A percentile compares a stretch with the other conserved stretches of the same genome.
These are phyloP conservation scores for Frankliniella fusca DNA, from an alignment of 2,888 invertebrate genomes.

Conservation along the genomic window DNA sequence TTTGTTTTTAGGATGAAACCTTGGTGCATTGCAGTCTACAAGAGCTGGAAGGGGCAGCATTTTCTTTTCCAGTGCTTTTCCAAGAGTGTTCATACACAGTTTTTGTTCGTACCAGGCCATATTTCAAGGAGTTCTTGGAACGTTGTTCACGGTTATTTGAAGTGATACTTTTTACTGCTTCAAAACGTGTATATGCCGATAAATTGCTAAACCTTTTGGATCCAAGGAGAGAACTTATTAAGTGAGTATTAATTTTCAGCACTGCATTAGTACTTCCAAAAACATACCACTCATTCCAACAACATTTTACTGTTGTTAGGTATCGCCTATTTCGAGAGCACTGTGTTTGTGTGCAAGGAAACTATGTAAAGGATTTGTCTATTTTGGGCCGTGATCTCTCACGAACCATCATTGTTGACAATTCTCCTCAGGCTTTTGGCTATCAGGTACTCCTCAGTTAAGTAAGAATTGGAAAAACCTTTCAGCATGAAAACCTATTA, in stretches of 20 bases:
- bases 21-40: constrained; percentile 91
- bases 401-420: constrained; percentile 81
- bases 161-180: constrained; percentile 92
- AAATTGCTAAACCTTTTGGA: constrained; percentile 87
- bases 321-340: constrained; percentile 90
- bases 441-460: constrained; percentile 60
- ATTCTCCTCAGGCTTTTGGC: constrained; percentile 91
- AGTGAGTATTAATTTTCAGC: constrained; percentile 51
- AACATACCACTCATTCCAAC: too few relatives aligned
- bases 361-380: constrained; percentile 92
- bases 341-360: constrained; percentile 90
- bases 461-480: constrained; percentile 30
- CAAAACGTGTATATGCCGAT: constrained; percentile 92
- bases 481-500: background rate
- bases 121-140: constrained; percentile 87
- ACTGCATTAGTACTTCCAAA: too few relatives aligned
- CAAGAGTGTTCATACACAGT: constrained; percentile 87
- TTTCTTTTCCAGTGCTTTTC: constrained; percentile 80
- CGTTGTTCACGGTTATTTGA: constrained; percentile 82
- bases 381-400: constrained; percentile 88
- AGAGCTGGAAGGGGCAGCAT: constrained; percentile 85
- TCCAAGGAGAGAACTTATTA: constrained; percentile 81
- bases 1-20: constrained; percentile 74
- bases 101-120: constrained; percentile 83
- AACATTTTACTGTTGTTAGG: constrained; percentile 41